Evolutionary conservation across 1,140 invertebrate genomes (phyloP).

Genomic region (Heterodera schachtii): DNA sequence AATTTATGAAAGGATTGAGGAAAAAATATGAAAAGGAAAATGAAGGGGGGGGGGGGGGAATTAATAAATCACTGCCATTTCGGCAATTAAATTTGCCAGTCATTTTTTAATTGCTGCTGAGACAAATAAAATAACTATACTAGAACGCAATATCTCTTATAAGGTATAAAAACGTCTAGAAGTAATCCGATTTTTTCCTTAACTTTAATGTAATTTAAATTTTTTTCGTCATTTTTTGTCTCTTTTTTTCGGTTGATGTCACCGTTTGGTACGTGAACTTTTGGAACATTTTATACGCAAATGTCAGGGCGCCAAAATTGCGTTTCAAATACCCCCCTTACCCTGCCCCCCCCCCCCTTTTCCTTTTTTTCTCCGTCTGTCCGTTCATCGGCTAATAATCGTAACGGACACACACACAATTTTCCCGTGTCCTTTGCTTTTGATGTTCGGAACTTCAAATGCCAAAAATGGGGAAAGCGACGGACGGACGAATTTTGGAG

Average conservation of each 20-base stretch:
- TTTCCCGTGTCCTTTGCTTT: constrained; percentile 16
- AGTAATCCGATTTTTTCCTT: no score
- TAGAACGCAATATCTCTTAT: no score
- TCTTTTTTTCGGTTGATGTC: not conserved
- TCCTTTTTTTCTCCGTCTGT: no score
- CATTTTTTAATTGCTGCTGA: not conserved
- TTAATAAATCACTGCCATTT: not conserved
- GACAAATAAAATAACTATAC: no score
- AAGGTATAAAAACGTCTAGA: no score
- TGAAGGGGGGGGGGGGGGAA: not conserved
- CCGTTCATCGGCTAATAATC: no score
- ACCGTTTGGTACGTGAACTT: not conserved
- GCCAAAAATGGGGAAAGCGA: not conserved
- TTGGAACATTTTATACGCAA: not conserved
- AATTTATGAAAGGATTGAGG: not conserved
- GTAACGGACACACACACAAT: not conserved
- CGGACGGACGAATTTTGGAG: not conserved
- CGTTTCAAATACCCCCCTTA: not conserved
- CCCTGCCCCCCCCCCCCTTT: not conserved
- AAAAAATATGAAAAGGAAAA: not conserved
- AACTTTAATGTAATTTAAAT: no score
- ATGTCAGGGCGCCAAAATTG: not conserved
- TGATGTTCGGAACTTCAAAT: not conserved
- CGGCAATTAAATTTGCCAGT: not conserved
- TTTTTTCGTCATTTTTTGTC: no score